Evolutionary conservation across 2,888 invertebrate species (phyloP).

Genomic region (Alentia gelatinosa): DNA sequence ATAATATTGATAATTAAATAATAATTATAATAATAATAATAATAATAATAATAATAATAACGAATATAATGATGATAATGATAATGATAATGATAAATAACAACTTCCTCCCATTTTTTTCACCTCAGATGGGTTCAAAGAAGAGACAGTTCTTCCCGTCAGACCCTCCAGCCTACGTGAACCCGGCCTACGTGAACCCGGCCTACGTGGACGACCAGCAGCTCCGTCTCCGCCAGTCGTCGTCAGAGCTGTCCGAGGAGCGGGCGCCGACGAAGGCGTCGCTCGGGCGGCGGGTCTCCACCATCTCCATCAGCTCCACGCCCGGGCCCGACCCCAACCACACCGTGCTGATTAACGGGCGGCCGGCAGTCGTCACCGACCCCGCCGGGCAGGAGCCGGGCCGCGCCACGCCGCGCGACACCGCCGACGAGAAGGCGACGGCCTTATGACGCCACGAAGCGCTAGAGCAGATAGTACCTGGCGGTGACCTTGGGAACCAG

Average conservation of each 20-base stretch:
- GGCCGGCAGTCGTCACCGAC: background rate
- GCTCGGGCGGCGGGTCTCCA: background rate
- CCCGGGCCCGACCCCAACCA: background rate
- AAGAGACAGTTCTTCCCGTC: background rate
- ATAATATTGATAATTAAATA: too few species aligned
- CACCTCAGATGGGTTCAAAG: background rate
- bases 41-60: too few species aligned
- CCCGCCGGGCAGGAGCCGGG: background rate
- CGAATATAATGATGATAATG: too few species aligned
- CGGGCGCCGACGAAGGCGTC: background rate
- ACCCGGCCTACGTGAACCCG: background rate
- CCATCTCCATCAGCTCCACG: constrained; percentile 10
- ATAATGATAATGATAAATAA: too few species aligned
- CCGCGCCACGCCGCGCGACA: background rate
- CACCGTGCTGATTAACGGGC: constrained; percentile 4
- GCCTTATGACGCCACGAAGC: constrained; percentile 50
- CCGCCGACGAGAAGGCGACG: background rate
- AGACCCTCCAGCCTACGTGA: background rate
- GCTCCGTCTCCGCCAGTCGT: background rate
- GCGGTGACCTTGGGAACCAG: too few species aligned
- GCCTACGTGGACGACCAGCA: background rate
- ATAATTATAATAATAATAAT: too few species aligned
- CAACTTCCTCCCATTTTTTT: too few species aligned
- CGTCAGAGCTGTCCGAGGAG: background rate
- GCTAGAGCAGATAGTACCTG: constrained; percentile 13